Evolutionary conservation across 2,888 invertebrate species (phyloP).

Genomic region (Corythucha ciliata): DNA sequence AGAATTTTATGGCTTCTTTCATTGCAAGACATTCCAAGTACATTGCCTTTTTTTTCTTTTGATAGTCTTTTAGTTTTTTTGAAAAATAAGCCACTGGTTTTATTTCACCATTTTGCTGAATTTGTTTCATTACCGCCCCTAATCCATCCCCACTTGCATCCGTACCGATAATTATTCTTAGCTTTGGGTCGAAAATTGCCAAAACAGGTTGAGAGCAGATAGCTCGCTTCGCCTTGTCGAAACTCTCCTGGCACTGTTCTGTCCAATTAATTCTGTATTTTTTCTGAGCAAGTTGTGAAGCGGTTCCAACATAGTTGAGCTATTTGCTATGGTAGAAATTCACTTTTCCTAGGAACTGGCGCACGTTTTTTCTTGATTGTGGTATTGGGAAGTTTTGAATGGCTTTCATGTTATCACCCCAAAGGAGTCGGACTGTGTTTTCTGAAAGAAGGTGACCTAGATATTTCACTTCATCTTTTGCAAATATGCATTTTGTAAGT

Average conservation of each 20-base stretch:
- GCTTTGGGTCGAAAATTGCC: conserved; percentile 1
- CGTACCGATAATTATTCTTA: conserved; percentile 33
- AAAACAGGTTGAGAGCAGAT: conserved; percentile 1
- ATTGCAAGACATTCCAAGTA: conserved; percentile 1
- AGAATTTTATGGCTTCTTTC: conserved; percentile 19
- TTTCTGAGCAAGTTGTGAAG: conserved; percentile 15
- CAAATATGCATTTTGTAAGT: conserved; percentile 9
- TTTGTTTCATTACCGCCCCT: neutral
- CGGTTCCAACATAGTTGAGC: conserved; percentile 8
- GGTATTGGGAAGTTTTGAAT: conserved; percentile 8
- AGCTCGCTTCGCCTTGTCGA: conserved; percentile 4
- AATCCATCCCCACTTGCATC: conserved; percentile 18
- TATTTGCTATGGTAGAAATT: conserved; percentile 16
- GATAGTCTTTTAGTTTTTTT: conserved; percentile 1
- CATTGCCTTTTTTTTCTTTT: conserved; percentile 3
- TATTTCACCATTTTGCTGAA: neutral
- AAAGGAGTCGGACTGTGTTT: conserved; percentile 5
- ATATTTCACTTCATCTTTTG: conserved; percentile 10
- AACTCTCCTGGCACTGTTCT: conserved; percentile 23
- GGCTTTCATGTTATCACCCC: conserved; percentile 8
- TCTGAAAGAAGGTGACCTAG: conserved; percentile 6
- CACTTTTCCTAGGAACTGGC: conserved; percentile 12
- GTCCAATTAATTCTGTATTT: conserved; percentile 2
- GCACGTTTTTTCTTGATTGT: neutral
- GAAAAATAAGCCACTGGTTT: conserved; percentile 21